Evolutionary conservation across 2,113 vertebrate genomes (phyloP).

Genomic region (Ifrita kowaldi): DNA sequence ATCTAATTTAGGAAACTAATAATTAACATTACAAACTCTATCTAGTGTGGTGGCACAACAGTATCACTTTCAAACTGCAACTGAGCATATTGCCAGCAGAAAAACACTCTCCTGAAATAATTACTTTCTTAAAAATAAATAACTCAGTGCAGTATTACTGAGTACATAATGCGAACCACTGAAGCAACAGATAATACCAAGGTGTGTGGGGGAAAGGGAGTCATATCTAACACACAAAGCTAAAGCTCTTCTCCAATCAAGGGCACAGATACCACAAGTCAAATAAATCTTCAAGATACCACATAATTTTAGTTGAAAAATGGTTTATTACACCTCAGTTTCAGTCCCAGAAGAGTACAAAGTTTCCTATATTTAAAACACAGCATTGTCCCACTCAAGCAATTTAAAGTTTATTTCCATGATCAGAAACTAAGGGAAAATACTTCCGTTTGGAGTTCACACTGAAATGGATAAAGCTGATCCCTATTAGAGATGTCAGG

Average conservation of each 20-base stretch:
- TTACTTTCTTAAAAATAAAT: background rate
- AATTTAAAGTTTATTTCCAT: background rate
- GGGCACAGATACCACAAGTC: background rate
- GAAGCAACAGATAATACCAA: background rate
- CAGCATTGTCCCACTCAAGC: background rate
- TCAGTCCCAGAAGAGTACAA: background rate
- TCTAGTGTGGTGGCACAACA: background rate
- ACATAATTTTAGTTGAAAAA: background rate
- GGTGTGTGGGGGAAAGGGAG: background rate
- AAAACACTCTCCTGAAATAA: background rate
- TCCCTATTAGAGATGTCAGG: background rate
- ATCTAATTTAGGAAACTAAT: background rate
- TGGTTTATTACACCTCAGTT: background rate
- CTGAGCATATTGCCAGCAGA: background rate
- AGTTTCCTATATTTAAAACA: background rate
- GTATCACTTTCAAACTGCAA: background rate
- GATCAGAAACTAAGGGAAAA: background rate
- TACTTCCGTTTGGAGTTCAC: background rate
- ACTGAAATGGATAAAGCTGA: background rate
- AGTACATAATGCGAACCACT: background rate
- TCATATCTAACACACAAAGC: background rate
- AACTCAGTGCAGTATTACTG: background rate
- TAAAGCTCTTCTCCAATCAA: background rate
- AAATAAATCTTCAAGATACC: background rate
- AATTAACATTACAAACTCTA: background rate